Percentiles rank a stretch among this genome's conserved stretches.
phyloP scores from a whole-genome alignment of 2,113 vertebrate genomes.

The Eulemur macaco region DNA sequence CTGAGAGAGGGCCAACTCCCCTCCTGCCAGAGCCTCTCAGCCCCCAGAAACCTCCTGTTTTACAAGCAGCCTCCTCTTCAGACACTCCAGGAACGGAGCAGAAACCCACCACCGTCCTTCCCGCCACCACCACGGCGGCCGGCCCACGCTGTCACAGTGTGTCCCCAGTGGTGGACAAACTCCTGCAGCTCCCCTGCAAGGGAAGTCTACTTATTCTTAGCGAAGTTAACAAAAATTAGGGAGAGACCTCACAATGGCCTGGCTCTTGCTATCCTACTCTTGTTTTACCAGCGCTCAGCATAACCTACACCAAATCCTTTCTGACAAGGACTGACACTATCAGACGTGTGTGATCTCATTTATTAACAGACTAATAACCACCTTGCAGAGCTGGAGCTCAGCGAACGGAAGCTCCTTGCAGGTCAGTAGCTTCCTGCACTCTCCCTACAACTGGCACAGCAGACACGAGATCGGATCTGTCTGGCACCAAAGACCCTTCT shows the following conservation, averaged over 20 bases:
- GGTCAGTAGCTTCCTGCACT: background rate
- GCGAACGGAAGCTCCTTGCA: accelerated
- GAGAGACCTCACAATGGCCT: accelerated
- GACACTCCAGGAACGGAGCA: background rate
- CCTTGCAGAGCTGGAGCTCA: accelerated
- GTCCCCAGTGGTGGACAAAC: too few relatives aligned
- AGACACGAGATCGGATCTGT: accelerated
- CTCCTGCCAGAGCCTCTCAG: accelerated
- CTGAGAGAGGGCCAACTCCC: background rate
- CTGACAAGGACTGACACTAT: accelerated
- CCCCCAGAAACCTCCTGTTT: background rate
- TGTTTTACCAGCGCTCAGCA: background rate
- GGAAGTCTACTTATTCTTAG: accelerated
- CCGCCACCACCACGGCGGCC: accelerated
- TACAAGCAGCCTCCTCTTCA: accelerated
- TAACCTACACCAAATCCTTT: background rate
- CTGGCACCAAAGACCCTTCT: background rate
- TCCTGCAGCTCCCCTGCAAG: accelerated
- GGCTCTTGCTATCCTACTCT: too few relatives aligned
- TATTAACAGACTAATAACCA: accelerated
- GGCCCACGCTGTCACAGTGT: background rate
- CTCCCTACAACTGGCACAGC: accelerated
- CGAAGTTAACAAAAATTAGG: background rate
- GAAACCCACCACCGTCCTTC: background rate
- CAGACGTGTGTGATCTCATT: accelerated